Evolutionary conservation across 2,888 invertebrate genomes (phyloP).

Genomic region (Drosophila barbarae): DNA sequence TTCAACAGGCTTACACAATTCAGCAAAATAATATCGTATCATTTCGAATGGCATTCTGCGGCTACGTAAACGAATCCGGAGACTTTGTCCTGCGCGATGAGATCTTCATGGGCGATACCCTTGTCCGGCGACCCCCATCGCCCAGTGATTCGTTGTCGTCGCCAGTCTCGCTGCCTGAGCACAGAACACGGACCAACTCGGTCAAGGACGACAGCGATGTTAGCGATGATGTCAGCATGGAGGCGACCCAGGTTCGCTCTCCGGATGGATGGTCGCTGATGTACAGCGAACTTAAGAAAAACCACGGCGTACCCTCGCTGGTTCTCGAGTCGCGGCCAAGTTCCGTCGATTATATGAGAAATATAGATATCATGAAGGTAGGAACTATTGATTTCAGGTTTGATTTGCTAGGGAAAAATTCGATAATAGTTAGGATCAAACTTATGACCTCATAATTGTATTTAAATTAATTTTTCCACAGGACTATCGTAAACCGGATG

Average conservation of each 20-base stretch:
- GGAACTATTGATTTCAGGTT: neutral
- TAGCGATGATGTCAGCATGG: neutral
- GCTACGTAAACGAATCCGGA: conserved; percentile 33
- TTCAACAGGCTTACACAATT: conserved; percentile 14
- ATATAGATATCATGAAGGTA: conserved; percentile 28
- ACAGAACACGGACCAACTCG: neutral
- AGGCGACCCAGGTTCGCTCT: neutral
- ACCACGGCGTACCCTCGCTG: conserved; percentile 65
- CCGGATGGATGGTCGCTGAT: conserved; percentile 35
- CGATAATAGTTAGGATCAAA: too few species aligned
- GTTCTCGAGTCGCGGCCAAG: conserved; percentile 50
- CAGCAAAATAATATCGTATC: neutral
- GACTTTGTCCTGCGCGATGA: conserved; percentile 39
- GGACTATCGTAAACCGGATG: conserved; percentile 51
- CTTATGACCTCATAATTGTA: too few species aligned
- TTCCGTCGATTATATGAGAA: conserved; percentile 32
- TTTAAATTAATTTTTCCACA: too few species aligned
- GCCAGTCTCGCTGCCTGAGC: neutral
- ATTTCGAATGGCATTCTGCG: conserved; percentile 47
- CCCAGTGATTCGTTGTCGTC: conserved; percentile 13
- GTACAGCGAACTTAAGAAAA: conserved; percentile 36
- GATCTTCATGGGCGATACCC: conserved; percentile 8
- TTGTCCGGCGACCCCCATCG: conserved; percentile 7
- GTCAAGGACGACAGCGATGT: neutral
- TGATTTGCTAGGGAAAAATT: neutral